Conservation (phyloP, 1,140 invertebrate species). For the Bombus impatiens region DNA sequence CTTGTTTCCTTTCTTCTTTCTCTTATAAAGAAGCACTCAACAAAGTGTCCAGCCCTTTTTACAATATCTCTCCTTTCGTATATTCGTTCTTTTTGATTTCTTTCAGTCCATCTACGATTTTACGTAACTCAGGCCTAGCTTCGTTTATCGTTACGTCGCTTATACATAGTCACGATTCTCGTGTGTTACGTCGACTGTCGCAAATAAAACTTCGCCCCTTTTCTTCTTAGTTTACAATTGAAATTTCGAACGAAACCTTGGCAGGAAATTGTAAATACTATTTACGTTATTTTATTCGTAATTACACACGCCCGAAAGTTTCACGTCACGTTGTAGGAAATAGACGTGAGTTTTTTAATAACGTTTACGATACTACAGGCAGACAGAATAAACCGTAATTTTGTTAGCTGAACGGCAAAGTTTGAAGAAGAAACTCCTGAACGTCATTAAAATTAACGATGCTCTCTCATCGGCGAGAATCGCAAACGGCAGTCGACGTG, state of each 20-base stretch:
- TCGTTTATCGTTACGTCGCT: slow-evolving; percentile 65
- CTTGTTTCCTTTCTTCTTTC: not conserved
- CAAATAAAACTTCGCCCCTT: not conserved
- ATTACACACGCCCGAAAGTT: too few relatives aligned
- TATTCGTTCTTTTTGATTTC: not conserved
- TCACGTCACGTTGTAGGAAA: not conserved
- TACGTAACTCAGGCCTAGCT: slow-evolving; percentile 68
- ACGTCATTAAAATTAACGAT: slow-evolving; percentile 29
- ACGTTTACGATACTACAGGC: not conserved
- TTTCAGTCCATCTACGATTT: slow-evolving; percentile 9
- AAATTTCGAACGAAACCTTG: not conserved
- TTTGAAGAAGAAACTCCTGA: slow-evolving; percentile 14
- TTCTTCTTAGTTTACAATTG: not conserved
- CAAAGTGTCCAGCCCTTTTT: not conserved
- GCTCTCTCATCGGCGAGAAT: not conserved
- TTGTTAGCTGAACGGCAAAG: not conserved
- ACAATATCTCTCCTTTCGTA: not conserved
- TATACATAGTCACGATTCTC: slow-evolving; percentile 44
- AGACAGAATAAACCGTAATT: not conserved
- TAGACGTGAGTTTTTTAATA: not conserved
- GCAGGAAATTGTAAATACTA: not conserved
- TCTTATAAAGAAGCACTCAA: not conserved
- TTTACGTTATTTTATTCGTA: not conserved
- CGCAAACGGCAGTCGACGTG: slow-evolving; percentile 31
- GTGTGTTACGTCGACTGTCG: not conserved